Conservation (phyloP, 2,888 invertebrate genomes). For the Mesorhabditis belari region DNA sequence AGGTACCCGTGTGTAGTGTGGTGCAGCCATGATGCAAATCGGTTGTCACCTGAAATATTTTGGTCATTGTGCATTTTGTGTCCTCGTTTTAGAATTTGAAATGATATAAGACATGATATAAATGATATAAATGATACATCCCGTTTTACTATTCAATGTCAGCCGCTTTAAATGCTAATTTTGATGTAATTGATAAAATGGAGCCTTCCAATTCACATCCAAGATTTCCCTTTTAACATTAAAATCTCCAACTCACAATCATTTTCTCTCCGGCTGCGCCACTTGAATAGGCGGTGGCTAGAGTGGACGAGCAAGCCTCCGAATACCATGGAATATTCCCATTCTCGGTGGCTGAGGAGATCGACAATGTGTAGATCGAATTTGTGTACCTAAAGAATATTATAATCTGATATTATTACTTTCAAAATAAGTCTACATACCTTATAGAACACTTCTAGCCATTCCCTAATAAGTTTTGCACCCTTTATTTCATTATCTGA, state of each 20-base stretch:
- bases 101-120: no score
- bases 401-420: not conserved
- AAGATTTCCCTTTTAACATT: not conserved
- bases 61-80: no score
- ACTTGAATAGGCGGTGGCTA: conserved; percentile 95
- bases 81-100: no score
- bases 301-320: conserved; percentile 92
- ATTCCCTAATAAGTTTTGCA: not conserved
- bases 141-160: no score
- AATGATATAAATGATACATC: no score
- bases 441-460: not conserved
- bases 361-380: conserved; percentile 93
- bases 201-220: no score
- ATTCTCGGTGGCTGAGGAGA: conserved; percentile 69
- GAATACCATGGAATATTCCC: conserved; percentile 72
- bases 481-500: no score
- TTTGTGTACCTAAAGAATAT: conserved; percentile 23
- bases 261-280: conserved; percentile 71
- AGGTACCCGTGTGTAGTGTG: conserved; percentile 62
- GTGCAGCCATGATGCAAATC: conserved; percentile 87
- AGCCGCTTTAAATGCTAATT: no score
- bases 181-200: no score
- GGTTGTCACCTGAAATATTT: conserved; percentile 74
- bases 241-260: conserved; percentile 54
- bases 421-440: conserved; percentile 3